Evolutionary conservation across 2,888 invertebrate genomes (phyloP).

Genomic region (Phytoseiulus persimilis): DNA sequence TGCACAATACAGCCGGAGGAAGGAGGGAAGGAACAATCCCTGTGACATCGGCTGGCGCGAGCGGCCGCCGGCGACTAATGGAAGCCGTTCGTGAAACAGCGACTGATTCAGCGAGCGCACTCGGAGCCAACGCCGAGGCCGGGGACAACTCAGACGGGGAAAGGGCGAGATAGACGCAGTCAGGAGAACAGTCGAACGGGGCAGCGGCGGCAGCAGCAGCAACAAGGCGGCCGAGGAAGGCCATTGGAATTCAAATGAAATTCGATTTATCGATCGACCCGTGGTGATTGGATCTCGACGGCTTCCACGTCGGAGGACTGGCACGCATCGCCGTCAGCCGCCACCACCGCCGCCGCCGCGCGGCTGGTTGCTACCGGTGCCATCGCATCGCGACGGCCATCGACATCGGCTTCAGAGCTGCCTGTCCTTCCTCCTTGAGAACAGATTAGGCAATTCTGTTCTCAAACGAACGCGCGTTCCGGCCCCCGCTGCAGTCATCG

Average conservation of each 20-base stretch:
- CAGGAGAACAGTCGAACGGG: neutral
- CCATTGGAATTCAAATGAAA: slow-evolving; percentile 39
- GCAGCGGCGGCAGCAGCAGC: slow-evolving; percentile 17
- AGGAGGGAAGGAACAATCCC: neutral
- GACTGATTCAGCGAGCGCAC: neutral
- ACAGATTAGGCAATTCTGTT: neutral
- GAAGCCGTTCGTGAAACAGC: neutral
- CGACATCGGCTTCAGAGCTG: neutral
- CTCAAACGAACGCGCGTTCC: neutral
- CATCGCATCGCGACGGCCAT: neutral
- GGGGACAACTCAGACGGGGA: neutral
- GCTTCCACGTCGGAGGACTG: neutral
- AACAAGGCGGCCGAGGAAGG: neutral
- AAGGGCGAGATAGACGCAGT: neutral
- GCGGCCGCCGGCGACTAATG: neutral
- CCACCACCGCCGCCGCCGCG: neutral
- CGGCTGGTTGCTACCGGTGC: neutral
- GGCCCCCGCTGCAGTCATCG: neutral
- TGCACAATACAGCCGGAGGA: neutral
- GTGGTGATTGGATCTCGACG: neutral
- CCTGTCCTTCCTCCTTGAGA: neutral
- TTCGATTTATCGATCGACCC: slow-evolving; percentile 32
- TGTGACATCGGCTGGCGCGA: neutral
- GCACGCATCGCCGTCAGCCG: neutral
- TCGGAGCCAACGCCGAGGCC: neutral